Evolutionary conservation across 2,888 invertebrate species (phyloP).

Genomic region (Coleophora flavipennella): DNA sequence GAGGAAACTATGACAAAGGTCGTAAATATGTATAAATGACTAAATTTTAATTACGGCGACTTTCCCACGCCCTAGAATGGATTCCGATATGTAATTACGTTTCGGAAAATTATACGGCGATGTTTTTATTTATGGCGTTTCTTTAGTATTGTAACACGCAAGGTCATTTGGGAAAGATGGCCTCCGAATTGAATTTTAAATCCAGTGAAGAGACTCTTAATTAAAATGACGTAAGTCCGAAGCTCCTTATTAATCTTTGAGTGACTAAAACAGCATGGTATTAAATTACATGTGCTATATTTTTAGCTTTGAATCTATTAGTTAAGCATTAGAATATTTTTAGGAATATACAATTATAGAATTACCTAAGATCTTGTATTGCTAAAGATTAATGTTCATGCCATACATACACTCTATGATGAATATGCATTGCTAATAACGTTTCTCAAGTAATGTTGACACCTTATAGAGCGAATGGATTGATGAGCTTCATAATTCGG

Average conservation of each 20-base stretch:
- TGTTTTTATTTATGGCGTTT: slow-evolving; percentile 56
- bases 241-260: background rate
- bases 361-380: background rate
- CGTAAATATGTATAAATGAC: slow-evolving; percentile 56
- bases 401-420: background rate
- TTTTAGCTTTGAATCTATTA: too few species aligned
- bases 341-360: background rate
- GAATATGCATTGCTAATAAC: background rate
- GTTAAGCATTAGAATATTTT: background rate
- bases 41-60: slow-evolving; percentile 54
- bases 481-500: background rate
- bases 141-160: slow-evolving; percentile 35
- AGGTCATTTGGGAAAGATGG: background rate
- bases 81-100: slow-evolving; percentile 48
- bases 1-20: slow-evolving; percentile 37
- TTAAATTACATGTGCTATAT: too few species aligned
- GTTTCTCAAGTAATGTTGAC: background rate
- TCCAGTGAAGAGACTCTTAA: too few species aligned
- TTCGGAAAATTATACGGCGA: slow-evolving; percentile 53
- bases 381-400: background rate
- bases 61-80: slow-evolving; percentile 51
- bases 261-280: slow-evolving; percentile 13
- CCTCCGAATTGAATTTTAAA: slow-evolving; percentile 35
- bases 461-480: background rate
- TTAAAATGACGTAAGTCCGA: background rate